These are phyloP conservation scores for Apostichopus leukothele DNA, from an alignment of 53 echinoderm and acorn worm genomes.

Conservation along the genomic window DNA sequence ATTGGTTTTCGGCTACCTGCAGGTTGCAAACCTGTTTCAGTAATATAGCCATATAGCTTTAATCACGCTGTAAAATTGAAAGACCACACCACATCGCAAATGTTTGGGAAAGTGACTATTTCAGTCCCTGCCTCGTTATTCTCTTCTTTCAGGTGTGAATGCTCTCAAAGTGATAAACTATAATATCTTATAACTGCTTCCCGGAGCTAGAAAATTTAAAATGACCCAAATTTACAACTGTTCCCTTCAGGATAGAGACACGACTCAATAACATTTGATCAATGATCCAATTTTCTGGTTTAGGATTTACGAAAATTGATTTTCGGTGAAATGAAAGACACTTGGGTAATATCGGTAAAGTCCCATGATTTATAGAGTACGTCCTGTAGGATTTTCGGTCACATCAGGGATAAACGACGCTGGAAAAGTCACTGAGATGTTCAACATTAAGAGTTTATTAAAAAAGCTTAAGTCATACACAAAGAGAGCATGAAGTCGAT, in stretches of 20 bases:
- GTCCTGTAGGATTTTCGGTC: constrained; percentile 21
- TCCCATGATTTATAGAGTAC: constrained; percentile 8
- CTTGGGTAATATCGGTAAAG: neutral
- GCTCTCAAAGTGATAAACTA: neutral
- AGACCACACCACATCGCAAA: too few species aligned
- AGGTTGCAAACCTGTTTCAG: too few species aligned
- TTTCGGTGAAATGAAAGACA: constrained; percentile 28
- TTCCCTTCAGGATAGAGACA: constrained; percentile 29
- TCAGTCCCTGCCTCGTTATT: too few species aligned
- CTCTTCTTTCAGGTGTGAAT: too few species aligned
- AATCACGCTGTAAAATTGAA: too few species aligned
- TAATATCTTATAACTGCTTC: neutral
- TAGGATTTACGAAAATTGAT: constrained; percentile 45
- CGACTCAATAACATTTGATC: constrained; percentile 42
- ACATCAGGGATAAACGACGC: constrained; percentile 14
- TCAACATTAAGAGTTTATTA: neutral
- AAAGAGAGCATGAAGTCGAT: neutral
- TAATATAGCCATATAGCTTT: too few species aligned
- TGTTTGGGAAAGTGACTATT: too few species aligned
- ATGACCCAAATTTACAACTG: constrained; percentile 43
- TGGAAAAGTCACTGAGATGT: neutral
- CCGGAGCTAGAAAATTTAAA: neutral
- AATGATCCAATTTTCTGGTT: constrained; percentile 47
- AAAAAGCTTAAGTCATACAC: neutral
- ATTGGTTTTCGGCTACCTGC: too few species aligned